A percentile compares a stretch with the other conserved stretches of the same genome.
Conservation (phyloP, 2,888 invertebrate genomes). For the Macaria notata region DNA sequence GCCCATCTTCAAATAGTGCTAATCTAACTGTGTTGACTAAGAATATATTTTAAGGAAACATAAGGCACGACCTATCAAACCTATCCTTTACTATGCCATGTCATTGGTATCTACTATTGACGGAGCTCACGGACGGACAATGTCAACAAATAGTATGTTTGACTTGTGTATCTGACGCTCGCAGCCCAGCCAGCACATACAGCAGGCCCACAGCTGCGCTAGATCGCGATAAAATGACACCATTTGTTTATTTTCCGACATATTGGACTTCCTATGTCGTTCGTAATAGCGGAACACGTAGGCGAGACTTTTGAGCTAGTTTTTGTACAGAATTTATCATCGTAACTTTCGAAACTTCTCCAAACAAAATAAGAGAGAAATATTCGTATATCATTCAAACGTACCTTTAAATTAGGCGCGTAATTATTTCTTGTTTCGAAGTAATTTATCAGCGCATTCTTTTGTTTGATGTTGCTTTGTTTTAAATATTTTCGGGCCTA, state of each 20-base stretch:
- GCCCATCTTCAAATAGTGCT: too few species aligned
- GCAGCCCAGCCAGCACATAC: conserved; percentile 12
- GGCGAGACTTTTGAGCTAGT: conserved; percentile 1
- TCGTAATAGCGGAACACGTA: conserved; percentile 8
- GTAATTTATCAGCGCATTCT: conserved; percentile 1
- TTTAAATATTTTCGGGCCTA: background rate
- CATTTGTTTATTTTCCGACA: conserved; percentile 42
- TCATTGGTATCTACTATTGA: too few species aligned
- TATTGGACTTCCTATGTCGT: conserved; percentile 37
- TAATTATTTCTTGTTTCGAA: background rate
- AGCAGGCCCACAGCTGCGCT: conserved; percentile 35
- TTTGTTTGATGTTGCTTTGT: conserved; percentile 3
- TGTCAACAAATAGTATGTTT: conserved; percentile 47
- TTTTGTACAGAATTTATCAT: conserved; percentile 1
- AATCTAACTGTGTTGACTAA: too few species aligned
- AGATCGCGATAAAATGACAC: conserved; percentile 40
- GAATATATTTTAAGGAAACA: too few species aligned
- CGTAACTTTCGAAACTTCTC: background rate
- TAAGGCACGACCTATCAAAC: too few species aligned
- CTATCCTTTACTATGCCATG: too few species aligned
- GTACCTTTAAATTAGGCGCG: background rate
- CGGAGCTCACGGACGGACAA: conserved; percentile 31
- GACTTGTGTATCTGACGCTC: conserved; percentile 28
- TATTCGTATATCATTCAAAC: background rate
- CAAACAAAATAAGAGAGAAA: too few species aligned